These are phyloP conservation scores for Xiphophorus couchianus DNA, from an alignment of 2,113 vertebrate genomes.

Conservation along the genomic window DNA sequence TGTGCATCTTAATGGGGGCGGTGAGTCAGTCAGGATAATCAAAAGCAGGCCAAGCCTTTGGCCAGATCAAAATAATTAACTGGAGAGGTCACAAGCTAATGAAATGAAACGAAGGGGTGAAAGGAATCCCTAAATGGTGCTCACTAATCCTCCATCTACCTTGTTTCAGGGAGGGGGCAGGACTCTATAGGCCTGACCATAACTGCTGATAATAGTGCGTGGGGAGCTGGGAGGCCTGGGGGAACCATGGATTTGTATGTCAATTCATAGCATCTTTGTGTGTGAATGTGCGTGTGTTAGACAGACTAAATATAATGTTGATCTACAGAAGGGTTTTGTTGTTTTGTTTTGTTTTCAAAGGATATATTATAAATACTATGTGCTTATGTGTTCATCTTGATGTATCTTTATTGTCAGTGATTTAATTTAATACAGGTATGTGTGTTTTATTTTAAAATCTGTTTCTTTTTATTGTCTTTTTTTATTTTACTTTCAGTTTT, in stretches of 20 bases:
- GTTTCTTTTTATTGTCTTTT: background rate
- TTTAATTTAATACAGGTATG: background rate
- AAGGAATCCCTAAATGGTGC: conserved; percentile 75
- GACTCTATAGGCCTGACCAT: conserved; percentile 55
- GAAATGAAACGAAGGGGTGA: conserved; percentile 79
- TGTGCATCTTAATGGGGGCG: conserved; percentile 76
- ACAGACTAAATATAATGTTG: too few species aligned
- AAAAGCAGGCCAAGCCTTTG: conserved; percentile 80
- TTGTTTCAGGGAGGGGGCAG: conserved; percentile 75
- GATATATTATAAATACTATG: too few species aligned
- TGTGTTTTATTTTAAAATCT: background rate
- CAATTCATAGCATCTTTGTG: conserved; percentile 4
- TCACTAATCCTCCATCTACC: conserved; percentile 81
- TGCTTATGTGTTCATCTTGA: background rate
- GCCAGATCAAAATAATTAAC: conserved; percentile 87
- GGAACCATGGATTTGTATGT: conserved; percentile 36
- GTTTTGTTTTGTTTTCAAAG: background rate
- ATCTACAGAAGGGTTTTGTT: background rate
- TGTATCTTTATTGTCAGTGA: background rate
- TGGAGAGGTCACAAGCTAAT: conserved; percentile 85
- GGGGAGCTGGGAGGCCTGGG: conserved; percentile 36
- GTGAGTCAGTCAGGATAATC: conserved; percentile 80
- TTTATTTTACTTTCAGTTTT: background rate
- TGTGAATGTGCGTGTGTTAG: background rate
- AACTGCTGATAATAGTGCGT: conserved; percentile 65